phyloP scores from a whole-genome alignment of 2,797 vertebrate genomes.

The Phaenicophaeus curvirostris region DNA sequence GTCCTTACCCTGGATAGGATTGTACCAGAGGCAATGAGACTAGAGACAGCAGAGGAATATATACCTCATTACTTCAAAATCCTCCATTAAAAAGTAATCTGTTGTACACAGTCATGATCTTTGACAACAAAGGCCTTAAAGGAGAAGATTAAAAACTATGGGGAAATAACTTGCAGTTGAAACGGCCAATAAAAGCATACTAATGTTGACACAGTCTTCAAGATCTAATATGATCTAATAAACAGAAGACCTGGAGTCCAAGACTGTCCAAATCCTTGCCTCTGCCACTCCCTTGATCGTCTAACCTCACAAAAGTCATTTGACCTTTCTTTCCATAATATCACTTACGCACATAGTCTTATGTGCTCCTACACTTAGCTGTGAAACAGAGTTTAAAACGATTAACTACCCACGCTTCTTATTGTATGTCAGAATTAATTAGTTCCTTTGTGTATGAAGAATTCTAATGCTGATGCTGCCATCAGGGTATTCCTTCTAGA shows the following conservation, averaged over 20 bases:
- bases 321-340: background rate
- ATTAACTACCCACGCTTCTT: background rate
- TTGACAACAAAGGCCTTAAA: constrained; percentile 7
- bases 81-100: constrained; percentile 4
- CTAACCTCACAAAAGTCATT: background rate
- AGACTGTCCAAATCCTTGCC: background rate
- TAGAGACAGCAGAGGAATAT: background rate
- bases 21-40: background rate
- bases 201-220: background rate
- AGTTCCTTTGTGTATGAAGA: background rate
- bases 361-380: background rate
- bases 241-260: background rate
- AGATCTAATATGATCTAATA: constrained; percentile 31
- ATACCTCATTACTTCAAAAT: background rate
- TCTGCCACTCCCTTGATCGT: background rate
- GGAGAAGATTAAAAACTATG: background rate
- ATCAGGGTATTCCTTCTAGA: constrained; percentile 14
- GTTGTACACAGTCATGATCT: background rate
- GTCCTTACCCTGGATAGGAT: background rate
- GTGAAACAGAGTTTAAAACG: constrained; percentile 7
- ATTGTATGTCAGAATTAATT: constrained; percentile 43
- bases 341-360: background rate
- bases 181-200: background rate
- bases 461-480: constrained; percentile 3
- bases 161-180: constrained; percentile 19